A percentile compares a stretch with the other conserved stretches of the same genome.
phyloP scores from a whole-genome alignment of 1,140 invertebrate species.

The Ostrea denselamellosa region DNA sequence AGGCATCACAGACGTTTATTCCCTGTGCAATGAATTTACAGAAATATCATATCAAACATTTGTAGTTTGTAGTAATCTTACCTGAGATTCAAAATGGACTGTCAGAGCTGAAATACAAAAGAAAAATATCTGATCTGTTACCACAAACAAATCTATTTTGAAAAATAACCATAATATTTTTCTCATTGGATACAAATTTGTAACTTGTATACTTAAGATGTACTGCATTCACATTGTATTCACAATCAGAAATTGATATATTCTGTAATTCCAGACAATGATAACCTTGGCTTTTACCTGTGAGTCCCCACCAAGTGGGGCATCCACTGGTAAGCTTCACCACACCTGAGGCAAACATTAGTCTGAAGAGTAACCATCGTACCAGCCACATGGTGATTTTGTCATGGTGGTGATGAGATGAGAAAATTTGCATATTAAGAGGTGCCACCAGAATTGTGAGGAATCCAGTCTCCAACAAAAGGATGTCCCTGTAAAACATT shows the following conservation, averaged over 20 bases:
- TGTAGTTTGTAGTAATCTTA: slow-evolving; percentile 51
- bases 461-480: slow-evolving; percentile 89
- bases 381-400: slow-evolving; percentile 86
- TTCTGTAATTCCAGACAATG: not conserved
- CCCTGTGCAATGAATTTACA: too few relatives aligned
- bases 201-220: not conserved
- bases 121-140: not conserved
- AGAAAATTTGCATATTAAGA: slow-evolving; percentile 80
- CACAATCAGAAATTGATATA: not conserved
- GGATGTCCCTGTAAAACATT: slow-evolving; percentile 83
- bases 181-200: not conserved
- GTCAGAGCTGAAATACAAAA: slow-evolving; percentile 82
- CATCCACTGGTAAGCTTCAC: slow-evolving; percentile 88
- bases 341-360: slow-evolving; percentile 88
- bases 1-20: too few relatives aligned
- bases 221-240: not conserved
- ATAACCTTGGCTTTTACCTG: slow-evolving; percentile 81
- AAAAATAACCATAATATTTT: not conserved
- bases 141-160: not conserved
- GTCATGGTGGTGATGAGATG: slow-evolving; percentile 74
- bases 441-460: slow-evolving; percentile 87
- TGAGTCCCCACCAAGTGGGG: slow-evolving; percentile 90
- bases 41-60: not conserved
- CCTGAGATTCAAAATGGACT: slow-evolving; percentile 87
- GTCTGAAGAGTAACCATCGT: slow-evolving; percentile 88